Conservation (phyloP, 2,888 invertebrate species). For the Hyppa rectilinea region DNA sequence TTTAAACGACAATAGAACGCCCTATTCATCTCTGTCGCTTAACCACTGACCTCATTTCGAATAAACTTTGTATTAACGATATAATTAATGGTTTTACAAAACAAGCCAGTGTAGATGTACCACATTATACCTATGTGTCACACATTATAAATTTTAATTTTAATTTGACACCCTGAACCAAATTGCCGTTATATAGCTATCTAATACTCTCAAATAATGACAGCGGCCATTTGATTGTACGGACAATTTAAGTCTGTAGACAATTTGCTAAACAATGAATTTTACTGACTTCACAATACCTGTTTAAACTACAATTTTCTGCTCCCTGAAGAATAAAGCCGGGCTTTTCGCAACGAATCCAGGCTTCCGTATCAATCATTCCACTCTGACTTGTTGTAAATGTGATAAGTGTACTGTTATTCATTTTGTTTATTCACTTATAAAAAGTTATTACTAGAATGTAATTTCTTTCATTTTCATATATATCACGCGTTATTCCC, state of each 20-base stretch:
- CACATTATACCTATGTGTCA: too few relatives aligned
- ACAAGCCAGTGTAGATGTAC: too few relatives aligned
- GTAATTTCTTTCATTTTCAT: too few relatives aligned
- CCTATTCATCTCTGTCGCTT: slow-evolving; percentile 30
- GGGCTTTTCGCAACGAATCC: slow-evolving; percentile 28
- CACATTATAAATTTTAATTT: too few relatives aligned
- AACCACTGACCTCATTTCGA: slow-evolving; percentile 36
- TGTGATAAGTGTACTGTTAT: slow-evolving; percentile 16
- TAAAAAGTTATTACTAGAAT: not conserved
- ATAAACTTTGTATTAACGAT: slow-evolving; percentile 14
- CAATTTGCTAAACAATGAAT: not conserved
- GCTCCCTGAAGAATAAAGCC: slow-evolving; percentile 20
- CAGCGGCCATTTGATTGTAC: not conserved
- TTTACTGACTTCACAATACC: not conserved
- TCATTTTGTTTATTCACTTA: slow-evolving; percentile 40
- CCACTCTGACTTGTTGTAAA: slow-evolving; percentile 27
- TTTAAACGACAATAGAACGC: slow-evolving; percentile 31
- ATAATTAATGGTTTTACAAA: not conserved
- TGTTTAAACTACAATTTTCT: slow-evolving; percentile 32
- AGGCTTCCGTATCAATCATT: slow-evolving; percentile 48
- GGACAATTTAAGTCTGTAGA: not conserved
- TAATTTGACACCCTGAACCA: not conserved
- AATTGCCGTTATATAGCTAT: not conserved
- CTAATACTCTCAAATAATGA: not conserved
- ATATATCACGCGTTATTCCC: too few relatives aligned